Percentiles rank a stretch among this genome's conserved stretches.
phyloP scores from a whole-genome alignment of 2,888 invertebrate species.

The Cynaeus angustus region DNA sequence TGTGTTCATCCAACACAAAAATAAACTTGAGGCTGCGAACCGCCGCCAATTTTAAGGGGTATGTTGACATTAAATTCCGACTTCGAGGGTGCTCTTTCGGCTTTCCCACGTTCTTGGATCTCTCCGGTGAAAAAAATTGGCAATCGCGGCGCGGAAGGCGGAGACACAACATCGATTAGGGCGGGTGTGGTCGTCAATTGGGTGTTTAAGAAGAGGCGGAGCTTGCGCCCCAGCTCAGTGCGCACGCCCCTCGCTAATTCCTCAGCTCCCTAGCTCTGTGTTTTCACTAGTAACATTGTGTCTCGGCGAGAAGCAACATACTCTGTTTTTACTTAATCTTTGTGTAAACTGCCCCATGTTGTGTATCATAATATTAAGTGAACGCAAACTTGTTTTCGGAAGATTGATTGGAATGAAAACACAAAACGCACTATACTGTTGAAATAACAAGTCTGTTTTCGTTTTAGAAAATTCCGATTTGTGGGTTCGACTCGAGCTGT shows the following conservation, averaged over 20 bases:
- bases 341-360: constrained; percentile 88
- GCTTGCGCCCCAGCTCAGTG: constrained; percentile 46
- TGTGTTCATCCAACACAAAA: constrained; percentile 65
- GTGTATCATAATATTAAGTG: constrained; percentile 86
- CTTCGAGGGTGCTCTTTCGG: constrained; percentile 56
- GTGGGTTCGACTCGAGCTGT: no score
- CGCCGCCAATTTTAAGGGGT: constrained; percentile 61
- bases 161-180: constrained; percentile 59
- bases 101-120: constrained; percentile 55
- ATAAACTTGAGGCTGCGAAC: constrained; percentile 61
- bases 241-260: constrained; percentile 67
- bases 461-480: constrained; percentile 61
- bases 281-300: constrained; percentile 74
- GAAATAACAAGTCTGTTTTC: constrained; percentile 67
- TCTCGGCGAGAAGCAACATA: constrained; percentile 73
- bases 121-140: constrained; percentile 56
- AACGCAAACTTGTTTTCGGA: constrained; percentile 78
- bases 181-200: constrained; percentile 59
- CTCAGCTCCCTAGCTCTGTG: constrained; percentile 71
- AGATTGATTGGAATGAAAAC: constrained; percentile 72
- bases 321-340: constrained; percentile 76
- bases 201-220: constrained; percentile 56
- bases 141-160: constrained; percentile 56
- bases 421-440: constrained; percentile 82
- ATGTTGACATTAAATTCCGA: constrained; percentile 63